Conservation (phyloP, 2,888 invertebrate genomes). For the Trichopoda pennipes region DNA sequence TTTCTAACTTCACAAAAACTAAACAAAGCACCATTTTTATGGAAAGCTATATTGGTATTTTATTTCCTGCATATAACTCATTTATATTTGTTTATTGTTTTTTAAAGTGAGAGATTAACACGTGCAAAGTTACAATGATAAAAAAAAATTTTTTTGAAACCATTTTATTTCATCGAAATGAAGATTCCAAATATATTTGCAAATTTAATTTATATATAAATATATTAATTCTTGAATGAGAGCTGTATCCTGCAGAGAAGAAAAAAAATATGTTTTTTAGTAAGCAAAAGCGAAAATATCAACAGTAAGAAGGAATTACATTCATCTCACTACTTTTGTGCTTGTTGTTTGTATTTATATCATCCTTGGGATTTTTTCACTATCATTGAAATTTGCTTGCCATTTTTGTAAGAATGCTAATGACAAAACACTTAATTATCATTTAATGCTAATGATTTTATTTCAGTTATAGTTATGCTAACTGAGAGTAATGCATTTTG, state of each 20-base stretch:
- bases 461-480: no score
- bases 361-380: no score
- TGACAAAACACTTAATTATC: no score
- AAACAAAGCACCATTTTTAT: neutral
- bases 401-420: no score
- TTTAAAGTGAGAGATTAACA: constrained; percentile 50
- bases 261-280: neutral
- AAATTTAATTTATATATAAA: constrained; percentile 57
- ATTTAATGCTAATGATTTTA: no score
- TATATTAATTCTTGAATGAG: constrained; percentile 21
- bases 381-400: no score
- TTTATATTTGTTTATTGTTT: constrained; percentile 39
- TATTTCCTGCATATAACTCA: neutral
- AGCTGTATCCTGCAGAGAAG: neutral
- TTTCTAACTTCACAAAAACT: constrained; percentile 21
- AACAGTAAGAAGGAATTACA: no score
- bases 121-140: constrained; percentile 34
- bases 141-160: constrained; percentile 14
- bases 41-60: neutral
- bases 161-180: neutral
- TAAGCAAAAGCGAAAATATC: no score
- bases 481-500: no score
- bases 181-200: constrained; percentile 45
- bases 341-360: no score
- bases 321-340: no score